These are phyloP conservation scores for Dorcus parallelipipedus DNA, from an alignment of 2,888 invertebrate species.

Conservation along the genomic window DNA sequence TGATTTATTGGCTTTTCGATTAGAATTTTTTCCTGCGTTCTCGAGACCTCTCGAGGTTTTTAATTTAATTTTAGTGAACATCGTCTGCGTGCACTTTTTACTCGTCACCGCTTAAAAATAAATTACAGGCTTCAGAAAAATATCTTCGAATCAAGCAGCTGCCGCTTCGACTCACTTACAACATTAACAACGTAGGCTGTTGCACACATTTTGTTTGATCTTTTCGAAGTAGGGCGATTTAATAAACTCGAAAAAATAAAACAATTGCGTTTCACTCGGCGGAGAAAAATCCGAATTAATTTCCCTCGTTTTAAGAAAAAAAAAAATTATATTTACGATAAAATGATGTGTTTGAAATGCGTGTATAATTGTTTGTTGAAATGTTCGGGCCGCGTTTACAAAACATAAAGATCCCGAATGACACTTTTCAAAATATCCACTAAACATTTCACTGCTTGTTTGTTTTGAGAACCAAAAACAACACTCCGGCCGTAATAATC, in stretches of 20 bases:
- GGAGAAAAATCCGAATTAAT: background rate
- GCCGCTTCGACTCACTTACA: no score
- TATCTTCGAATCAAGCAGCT: no score
- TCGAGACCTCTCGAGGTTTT: no score
- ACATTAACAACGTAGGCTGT: no score
- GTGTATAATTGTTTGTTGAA: constrained; percentile 46
- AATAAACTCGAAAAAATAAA: background rate
- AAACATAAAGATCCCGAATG: constrained; percentile 49
- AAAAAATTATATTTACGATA: constrained; percentile 41
- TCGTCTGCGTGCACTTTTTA: no score
- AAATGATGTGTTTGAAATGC: constrained; percentile 43
- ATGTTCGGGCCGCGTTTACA: constrained; percentile 38
- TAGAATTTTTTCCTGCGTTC: no score
- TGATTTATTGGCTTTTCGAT: no score
- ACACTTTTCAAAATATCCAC: constrained; percentile 50
- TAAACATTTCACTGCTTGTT: constrained; percentile 44
- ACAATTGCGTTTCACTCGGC: background rate
- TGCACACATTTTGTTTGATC: no score
- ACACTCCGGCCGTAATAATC: constrained; percentile 16
- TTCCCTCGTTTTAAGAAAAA: background rate
- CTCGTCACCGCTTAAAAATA: no score
- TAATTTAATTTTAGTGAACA: no score
- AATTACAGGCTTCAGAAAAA: no score
- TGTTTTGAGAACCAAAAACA: constrained; percentile 38
- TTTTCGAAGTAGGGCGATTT: no score